phyloP scores from a whole-genome alignment of 2,113 vertebrate species.

The Corydoras maculifer region DNA sequence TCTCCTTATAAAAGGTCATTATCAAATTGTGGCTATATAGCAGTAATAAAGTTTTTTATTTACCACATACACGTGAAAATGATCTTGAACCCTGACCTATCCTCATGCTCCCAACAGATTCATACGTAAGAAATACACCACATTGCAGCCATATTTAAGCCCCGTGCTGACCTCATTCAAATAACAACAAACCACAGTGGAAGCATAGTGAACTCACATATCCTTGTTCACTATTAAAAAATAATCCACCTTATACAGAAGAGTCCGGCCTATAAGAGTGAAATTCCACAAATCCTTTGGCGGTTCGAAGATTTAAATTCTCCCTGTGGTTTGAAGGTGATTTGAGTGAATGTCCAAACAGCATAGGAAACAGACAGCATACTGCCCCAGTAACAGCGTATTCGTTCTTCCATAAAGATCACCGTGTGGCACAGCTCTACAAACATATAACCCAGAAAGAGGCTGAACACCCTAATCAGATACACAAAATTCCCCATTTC shows the following conservation, averaged over 20 bases:
- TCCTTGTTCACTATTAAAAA: slow-evolving; percentile 26
- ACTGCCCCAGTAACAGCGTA: slow-evolving; percentile 28
- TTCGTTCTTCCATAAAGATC: slow-evolving; percentile 15
- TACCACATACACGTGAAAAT: slow-evolving; percentile 14
- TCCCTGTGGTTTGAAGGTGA: slow-evolving; percentile 13
- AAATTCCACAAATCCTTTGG: neutral
- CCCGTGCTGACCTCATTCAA: neutral
- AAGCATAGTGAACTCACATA: neutral
- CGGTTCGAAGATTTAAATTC: neutral
- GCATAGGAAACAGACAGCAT: slow-evolving; percentile 25
- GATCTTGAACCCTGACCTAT: neutral
- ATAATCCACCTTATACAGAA: slow-evolving; percentile 56
- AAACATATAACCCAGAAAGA: slow-evolving; percentile 13
- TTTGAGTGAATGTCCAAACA: slow-evolving; percentile 26
- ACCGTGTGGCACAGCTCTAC: slow-evolving; percentile 12
- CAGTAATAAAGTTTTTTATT: slow-evolving; percentile 7
- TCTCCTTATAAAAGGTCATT: slow-evolving; percentile 53
- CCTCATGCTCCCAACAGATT: neutral
- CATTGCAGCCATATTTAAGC: slow-evolving; percentile 7
- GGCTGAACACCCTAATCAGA: slow-evolving; percentile 1
- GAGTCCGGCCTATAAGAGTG: slow-evolving; percentile 23
- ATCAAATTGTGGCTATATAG: slow-evolving; percentile 40
- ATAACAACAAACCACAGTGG: slow-evolving; percentile 14
- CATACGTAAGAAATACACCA: slow-evolving; percentile 6
- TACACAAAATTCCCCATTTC: slow-evolving; percentile 53